phyloP scores from a whole-genome alignment of 30 jellyfish, hydroid and myxozoan species.

The Turritopsis rubra region DNA sequence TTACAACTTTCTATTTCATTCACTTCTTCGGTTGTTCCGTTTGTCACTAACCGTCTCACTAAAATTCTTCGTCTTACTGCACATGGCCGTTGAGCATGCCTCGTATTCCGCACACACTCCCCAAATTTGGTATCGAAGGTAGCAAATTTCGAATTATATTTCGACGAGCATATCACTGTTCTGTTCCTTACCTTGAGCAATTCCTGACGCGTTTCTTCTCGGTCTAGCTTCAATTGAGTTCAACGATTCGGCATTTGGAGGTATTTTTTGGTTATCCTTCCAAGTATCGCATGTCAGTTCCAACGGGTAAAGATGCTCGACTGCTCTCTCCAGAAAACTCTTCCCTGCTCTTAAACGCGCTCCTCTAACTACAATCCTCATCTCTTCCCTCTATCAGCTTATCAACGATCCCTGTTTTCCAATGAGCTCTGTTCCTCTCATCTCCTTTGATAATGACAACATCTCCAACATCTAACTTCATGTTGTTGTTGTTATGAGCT shows the following conservation, averaged over 20 bases:
- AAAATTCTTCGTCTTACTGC: no score
- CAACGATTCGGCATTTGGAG: not conserved
- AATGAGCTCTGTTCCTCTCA: conserved; percentile 42
- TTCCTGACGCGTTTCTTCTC: conserved; percentile 2
- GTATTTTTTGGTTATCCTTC: not conserved
- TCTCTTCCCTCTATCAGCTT: conserved; percentile 36
- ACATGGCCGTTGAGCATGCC: no score
- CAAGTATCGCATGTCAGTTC: conserved; percentile 24
- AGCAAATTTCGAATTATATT: not conserved
- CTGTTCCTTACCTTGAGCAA: conserved; percentile 1
- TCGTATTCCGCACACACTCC: no score
- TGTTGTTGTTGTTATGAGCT: conserved; percentile 20
- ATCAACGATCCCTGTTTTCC: conserved; percentile 44
- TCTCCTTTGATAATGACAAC: conserved; percentile 49
- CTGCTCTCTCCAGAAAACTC: conserved; percentile 39
- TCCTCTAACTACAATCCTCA: conserved; percentile 51
- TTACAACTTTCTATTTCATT: no score
- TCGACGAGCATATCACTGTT: not conserved
- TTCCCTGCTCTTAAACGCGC: conserved; percentile 38
- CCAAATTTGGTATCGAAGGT: conserved; percentile 1
- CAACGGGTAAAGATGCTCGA: conserved; percentile 39
- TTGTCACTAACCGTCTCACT: no score
- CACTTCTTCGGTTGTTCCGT: no score
- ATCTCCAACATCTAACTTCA: conserved; percentile 31
- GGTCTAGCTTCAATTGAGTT: not conserved